phyloP scores from a whole-genome alignment of 2,113 vertebrate species.

The Rhynchomys soricoides region DNA sequence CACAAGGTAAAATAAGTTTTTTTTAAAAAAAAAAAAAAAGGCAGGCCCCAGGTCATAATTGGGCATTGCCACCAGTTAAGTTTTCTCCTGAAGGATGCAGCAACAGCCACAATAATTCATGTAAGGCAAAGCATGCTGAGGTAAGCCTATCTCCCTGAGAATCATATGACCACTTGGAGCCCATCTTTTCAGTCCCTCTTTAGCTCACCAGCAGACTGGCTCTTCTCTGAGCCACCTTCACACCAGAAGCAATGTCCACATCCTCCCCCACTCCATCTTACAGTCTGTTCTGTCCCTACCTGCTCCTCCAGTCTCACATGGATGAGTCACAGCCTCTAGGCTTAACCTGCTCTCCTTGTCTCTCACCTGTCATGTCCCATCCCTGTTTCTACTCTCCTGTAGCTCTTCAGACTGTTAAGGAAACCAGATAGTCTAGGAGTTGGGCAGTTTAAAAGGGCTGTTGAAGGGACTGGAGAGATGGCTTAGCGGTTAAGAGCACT shows the following conservation, averaged over 20 bases:
- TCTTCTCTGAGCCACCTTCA: background rate
- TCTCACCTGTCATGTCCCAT: background rate
- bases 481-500: too few relatives aligned
- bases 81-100: background rate
- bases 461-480: background rate
- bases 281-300: constrained; percentile 55
- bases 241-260: background rate
- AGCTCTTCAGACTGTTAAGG: background rate
- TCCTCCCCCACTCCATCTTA: background rate
- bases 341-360: constrained; percentile 43
- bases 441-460: constrained; percentile 5
- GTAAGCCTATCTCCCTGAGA: background rate
- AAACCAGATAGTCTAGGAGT: background rate
- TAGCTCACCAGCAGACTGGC: background rate
- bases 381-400: background rate
- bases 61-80: background rate
- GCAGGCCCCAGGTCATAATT: constrained; percentile 4
- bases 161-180: background rate
- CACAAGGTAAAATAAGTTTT: background rate
- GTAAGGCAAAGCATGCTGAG: background rate
- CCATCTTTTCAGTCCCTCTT: background rate
- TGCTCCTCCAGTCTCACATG: constrained; percentile 55
- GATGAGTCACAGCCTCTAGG: constrained; percentile 67
- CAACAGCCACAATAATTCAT: background rate
- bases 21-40: background rate